These are phyloP conservation scores for Parapristionchus giblindavisi DNA, from an alignment of 2,888 invertebrate genomes.

Conservation along the genomic window DNA sequence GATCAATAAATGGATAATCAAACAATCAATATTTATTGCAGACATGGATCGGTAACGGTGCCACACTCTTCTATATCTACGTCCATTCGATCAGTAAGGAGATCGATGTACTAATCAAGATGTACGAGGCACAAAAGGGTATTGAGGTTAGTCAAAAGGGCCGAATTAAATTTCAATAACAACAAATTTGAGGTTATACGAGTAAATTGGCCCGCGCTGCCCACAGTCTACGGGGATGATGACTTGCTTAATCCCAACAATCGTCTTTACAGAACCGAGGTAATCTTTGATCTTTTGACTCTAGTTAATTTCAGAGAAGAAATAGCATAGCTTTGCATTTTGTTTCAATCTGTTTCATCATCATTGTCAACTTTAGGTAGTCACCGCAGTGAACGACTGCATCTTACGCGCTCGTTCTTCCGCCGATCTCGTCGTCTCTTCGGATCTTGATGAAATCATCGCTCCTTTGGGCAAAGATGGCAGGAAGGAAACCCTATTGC, in stretches of 20 bases:
- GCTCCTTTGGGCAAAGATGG: slow-evolving; percentile 4
- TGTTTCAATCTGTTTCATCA: neutral
- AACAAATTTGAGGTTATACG: slow-evolving; percentile 7
- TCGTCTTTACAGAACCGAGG: slow-evolving; percentile 37
- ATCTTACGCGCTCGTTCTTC: slow-evolving; percentile 17
- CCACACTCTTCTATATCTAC: slow-evolving; percentile 39
- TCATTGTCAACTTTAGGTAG: slow-evolving; percentile 3
- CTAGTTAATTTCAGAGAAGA: neutral
- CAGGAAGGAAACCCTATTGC: slow-evolving; percentile 12
- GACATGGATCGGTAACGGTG: slow-evolving; percentile 36
- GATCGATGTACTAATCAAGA: slow-evolving; percentile 30
- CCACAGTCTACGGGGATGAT: neutral
- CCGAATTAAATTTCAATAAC: neutral
- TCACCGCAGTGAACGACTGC: slow-evolving; percentile 39
- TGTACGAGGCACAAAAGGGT: slow-evolving; percentile 34
- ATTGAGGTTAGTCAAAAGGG: slow-evolving; percentile 14
- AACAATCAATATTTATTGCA: neutral
- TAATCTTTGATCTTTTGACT: neutral
- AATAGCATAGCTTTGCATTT: neutral
- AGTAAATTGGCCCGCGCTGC: slow-evolving; percentile 32
- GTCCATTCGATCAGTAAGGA: slow-evolving; percentile 39
- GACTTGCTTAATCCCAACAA: slow-evolving; percentile 33
- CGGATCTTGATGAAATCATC: slow-evolving; percentile 38
- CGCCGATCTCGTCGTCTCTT: slow-evolving; percentile 33
- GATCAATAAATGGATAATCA: neutral